These are phyloP conservation scores for Cistogaster globosa DNA, from an alignment of 2,888 invertebrate species.

Conservation along the genomic window DNA sequence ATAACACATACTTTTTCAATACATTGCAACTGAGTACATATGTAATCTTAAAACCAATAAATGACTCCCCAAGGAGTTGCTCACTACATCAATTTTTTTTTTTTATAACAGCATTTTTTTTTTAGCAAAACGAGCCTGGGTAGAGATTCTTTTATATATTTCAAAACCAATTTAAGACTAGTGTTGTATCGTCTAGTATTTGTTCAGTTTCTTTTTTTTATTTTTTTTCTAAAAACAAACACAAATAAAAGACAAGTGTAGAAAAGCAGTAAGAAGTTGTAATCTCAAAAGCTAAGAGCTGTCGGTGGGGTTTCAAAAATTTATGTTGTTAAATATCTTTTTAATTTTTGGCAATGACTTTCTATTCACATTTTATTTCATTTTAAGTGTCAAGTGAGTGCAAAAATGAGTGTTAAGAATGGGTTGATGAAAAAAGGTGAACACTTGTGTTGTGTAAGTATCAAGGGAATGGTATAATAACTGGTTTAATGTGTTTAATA, in stretches of 20 bases:
- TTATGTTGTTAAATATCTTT: neutral
- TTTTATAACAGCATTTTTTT: neutral
- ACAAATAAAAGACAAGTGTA: neutral
- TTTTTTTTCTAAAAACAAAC: neutral
- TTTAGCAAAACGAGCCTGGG: neutral
- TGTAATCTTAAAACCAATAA: slow-evolving; percentile 34
- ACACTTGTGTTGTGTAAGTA: neutral
- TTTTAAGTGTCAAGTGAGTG: slow-evolving; percentile 46
- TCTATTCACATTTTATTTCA: slow-evolving; percentile 51
- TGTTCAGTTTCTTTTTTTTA: too few relatives aligned
- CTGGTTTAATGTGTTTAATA: too few relatives aligned
- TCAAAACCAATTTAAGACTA: too few relatives aligned
- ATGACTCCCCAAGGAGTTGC: slow-evolving; percentile 37
- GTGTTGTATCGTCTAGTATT: neutral
- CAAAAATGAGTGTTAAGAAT: slow-evolving; percentile 15
- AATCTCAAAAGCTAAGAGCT: neutral
- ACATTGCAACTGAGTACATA: slow-evolving; percentile 6
- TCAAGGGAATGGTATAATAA: too few relatives aligned
- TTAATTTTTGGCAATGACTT: slow-evolving; percentile 22
- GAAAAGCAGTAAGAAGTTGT: neutral
- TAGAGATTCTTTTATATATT: neutral
- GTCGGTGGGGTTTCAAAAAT: neutral
- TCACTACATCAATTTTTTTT: neutral
- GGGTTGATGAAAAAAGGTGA: neutral
- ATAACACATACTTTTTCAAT: neutral